Evolutionary conservation across 2,888 invertebrate species (phyloP), one percentile per base, ranked within the genome.

Genomic region (Cabera pusaria): DNA sequence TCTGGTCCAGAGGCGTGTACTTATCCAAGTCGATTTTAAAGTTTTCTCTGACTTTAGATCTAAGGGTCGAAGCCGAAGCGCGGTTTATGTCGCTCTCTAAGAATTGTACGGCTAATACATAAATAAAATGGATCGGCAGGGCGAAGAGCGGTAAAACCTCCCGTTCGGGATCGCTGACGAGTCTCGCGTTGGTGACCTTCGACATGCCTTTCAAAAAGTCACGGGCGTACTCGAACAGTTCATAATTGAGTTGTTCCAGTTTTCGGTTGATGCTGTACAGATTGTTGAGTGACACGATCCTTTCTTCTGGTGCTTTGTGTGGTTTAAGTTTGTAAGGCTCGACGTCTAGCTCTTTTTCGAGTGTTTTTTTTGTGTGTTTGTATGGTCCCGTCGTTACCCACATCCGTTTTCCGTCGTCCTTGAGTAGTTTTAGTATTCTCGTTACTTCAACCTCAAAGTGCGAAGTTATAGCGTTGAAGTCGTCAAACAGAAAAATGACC

Each of bases 351-450:
- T 14, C 14, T 14, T 26, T 25, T 24, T 62, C 55, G 1, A 70
- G 44, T 1, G 34, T 23, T 10, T 21, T 12, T 20, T 53, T 48
- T 2, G 58, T 50, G 2, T 52, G 46, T 24, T 23, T 50, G 19
- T 68, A 67, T 4, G 51, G 48, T 6, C 55, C 57, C 12, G 60
- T 61, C 19, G 59, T 63, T 35, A 71, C 52, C 71, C 71, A 70
- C 40, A 67, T 52, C 7, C 53, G 55, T 36, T 65, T 59, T 1
- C 41, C 38, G 2, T 49, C 48, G 11, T 23, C n/a, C 37, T 59
- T 38, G 5, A 70, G 49, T 5, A 38, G 31, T 24, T 44, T 59
- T 7, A 70, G 41, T 28, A 68, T 34, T 36, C 43, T 32, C 2
- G 64, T 41, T 0, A 59, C 61, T 46, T 69, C 63, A 12, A 48